These are phyloP conservation scores for Melanotaenia parkinsoni DNA, from an alignment of 2,797 vertebrate genomes.

Conservation along the genomic window DNA sequence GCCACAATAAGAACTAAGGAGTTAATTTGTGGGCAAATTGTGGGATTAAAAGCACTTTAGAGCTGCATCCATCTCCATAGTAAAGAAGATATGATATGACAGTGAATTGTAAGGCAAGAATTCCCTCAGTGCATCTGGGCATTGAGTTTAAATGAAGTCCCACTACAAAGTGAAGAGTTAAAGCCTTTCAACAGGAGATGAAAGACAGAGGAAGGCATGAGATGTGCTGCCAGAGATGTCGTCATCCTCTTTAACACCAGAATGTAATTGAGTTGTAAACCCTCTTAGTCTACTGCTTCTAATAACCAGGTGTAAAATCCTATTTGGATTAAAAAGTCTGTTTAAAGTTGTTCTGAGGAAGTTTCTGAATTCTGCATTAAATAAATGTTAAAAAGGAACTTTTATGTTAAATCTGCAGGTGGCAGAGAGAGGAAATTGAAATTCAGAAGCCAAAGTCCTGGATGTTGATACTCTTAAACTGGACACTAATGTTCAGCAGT, in stretches of 20 bases:
- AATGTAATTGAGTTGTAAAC: conserved; percentile 39
- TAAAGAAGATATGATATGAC: conserved; percentile 31
- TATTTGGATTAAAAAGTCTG: conserved; percentile 15
- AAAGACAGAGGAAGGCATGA: conserved; percentile 73
- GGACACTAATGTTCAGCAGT: conserved; percentile 19
- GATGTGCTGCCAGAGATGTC: conserved; percentile 42
- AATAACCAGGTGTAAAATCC: conserved; percentile 26
- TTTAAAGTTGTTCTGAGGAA: conserved; percentile 1
- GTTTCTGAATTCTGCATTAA: not conserved
- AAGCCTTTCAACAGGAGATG: conserved; percentile 81
- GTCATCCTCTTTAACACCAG: conserved; percentile 65
- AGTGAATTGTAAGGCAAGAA: conserved; percentile 32
- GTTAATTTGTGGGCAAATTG: conserved; percentile 34
- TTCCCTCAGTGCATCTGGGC: conserved; percentile 75
- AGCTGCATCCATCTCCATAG: conserved; percentile 28
- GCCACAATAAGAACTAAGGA: conserved; percentile 3
- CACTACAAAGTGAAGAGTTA: conserved; percentile 83
- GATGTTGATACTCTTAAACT: conserved; percentile 14
- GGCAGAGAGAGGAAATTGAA: conserved; percentile 15
- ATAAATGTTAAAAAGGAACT: conserved; percentile 4
- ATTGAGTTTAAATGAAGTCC: conserved; percentile 82
- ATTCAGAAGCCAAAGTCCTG: conserved; percentile 12
- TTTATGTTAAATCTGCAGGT: conserved; percentile 15
- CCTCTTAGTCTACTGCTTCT: conserved; percentile 7
- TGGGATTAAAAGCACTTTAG: conserved; percentile 30